Evolutionary conservation across 1,140 invertebrate species (phyloP), one percentile per base, ranked within the genome.

Genomic region (Mamestra configurata): DNA sequence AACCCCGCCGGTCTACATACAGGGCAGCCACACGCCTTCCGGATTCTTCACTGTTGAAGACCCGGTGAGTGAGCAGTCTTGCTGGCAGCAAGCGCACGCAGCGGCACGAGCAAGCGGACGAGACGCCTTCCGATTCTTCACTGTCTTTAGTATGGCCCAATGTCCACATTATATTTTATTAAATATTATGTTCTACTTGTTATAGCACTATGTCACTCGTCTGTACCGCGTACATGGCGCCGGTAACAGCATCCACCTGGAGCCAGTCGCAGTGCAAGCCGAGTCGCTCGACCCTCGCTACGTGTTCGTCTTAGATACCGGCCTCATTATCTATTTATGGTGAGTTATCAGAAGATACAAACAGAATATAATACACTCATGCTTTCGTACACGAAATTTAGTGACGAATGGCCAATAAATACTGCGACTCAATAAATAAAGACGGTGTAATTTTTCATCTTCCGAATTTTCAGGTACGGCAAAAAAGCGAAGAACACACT

Each of bases 401-500:
- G n/a, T n/a, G n/a, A n/a, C n/a, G n/a, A n/a, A n/a, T n/a, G n/a
- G n/a, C n/a, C n/a, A n/a, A n/a, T n/a, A n/a, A n/a, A n/a, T n/a
- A n/a, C n/a, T n/a, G n/a, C n/a, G n/a, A n/a, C n/a, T n/a, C n/a
- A n/a, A n/a, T n/a, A n/a, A n/a, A n/a, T n/a, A n/a, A n/a, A n/a
- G n/a, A n/a, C n/a, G n/a, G n/a, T n/a, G n/a, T n/a, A 31, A 31
- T 5, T 31, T 31, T 5, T 31, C 27, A 18, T 10, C 31, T 55
- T 55, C 22, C 13, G n/a, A n/a, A n/a, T n/a, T 15, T 24, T 35
- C 75, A 95, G 95, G 95, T 93, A 93, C 91, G 99, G 99, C 11
- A 97, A 97, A 81, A 98, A 97, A 87, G 97, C 98, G 0, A 99
- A 99, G 94, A 99, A 98, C 88, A 99, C 99, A 0, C 96, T 99